Evolutionary conservation across 2,113 vertebrate genomes (phyloP), one percentile per base, ranked within the genome.

Genomic region (Oxygymnocypris stewartii): DNA sequence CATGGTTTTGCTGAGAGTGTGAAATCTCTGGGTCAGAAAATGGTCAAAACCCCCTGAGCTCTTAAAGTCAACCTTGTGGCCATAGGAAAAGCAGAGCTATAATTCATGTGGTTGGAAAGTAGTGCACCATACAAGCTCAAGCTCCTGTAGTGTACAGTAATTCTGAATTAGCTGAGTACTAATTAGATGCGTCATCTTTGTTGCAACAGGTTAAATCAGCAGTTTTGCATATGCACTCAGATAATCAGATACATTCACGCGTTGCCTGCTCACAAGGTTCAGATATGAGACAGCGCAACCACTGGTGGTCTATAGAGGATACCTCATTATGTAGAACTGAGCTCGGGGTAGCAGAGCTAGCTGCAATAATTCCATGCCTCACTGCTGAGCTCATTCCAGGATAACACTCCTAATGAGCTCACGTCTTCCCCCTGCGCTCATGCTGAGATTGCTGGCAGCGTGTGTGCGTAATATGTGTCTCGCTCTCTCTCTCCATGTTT

Each of bases 321-420:
- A 91, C 88, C 90, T 89, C 91, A 89, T 88, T 92, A 80, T 88
- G 83, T 77, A 89, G 91, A 93, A 91, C 90, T 84, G 89, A 93
- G 88, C 59, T 88, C 4, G 88, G 89, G 91, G 92, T 67, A 14
- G 42, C 16, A 71, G 81, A 86, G 51, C 77, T 86, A 84, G 80
- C 47, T 74, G 83, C 65, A 63, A 90, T 90, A 85, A 44, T 92
- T 92, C 91, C 93, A 86, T 86, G 90, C 90, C 91, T 92, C 90
- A 90, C 89, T 57, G 25, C 86, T 90, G 88, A 91, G 90, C 91
- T 93, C 85, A 78, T 88, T 93, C 91, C 92, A 92, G 90, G 90
- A 90, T 71, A 88, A 89, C 86, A 87, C 91, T 90, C 90, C 90
- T 95, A 94, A 94, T 93, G 94, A 94, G 93, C 90, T 89, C 89